Percentiles rank a stretch among this genome's conserved stretches.
Conservation (phyloP, 2,797 vertebrate genomes). For the Tapera naevia region DNA sequence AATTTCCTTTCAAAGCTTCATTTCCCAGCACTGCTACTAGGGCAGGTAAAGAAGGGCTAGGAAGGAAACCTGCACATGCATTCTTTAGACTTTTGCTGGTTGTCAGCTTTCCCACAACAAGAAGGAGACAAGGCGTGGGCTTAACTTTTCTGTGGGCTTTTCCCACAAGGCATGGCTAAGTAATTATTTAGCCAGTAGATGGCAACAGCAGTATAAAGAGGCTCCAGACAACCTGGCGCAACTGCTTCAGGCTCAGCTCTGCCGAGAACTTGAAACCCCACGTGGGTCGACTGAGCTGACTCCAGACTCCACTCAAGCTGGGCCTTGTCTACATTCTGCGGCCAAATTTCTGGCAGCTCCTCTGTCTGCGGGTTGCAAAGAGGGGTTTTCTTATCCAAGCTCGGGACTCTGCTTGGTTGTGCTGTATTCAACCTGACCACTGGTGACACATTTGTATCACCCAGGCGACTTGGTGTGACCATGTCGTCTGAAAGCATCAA, state of each 20-base stretch:
- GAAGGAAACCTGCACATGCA: accelerated
- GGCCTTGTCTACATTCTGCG: accelerated
- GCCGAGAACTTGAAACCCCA: not conserved
- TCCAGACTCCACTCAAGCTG: accelerated
- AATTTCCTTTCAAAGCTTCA: not conserved
- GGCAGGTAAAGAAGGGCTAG: not conserved
- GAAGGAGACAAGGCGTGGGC: accelerated
- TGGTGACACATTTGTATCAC: too few relatives aligned
- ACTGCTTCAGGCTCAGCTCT: accelerated
- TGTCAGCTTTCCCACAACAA: not conserved
- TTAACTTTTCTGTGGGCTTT: not conserved
- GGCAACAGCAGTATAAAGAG: not conserved
- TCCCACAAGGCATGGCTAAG: not conserved
- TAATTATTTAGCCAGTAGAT: not conserved
- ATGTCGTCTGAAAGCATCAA: not conserved
- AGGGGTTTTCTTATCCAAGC: not conserved
- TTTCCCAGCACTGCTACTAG: not conserved
- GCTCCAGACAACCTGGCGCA: not conserved
- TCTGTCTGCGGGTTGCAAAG: accelerated
- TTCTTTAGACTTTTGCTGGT: not conserved
- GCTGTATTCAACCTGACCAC: not conserved
- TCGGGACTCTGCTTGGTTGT: too few relatives aligned
- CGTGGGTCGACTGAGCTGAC: accelerated
- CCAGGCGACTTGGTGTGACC: accelerated
- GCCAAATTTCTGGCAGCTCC: not conserved